Evolutionary conservation across 2,113 vertebrate species (phyloP).

Genomic region (Mormyrus lacerda): DNA sequence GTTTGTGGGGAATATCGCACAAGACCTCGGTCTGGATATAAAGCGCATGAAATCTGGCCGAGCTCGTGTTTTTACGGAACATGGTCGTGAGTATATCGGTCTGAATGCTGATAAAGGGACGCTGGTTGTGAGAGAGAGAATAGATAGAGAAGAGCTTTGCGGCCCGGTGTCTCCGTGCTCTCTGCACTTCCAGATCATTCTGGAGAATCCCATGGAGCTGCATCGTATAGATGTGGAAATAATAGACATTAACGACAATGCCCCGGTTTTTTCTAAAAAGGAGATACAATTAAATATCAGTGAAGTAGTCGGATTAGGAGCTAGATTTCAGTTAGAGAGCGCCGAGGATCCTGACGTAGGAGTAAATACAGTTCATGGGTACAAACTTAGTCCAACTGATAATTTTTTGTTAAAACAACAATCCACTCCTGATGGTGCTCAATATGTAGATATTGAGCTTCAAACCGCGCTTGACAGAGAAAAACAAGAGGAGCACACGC

Average conservation of each 20-base stretch:
- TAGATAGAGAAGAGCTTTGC: too few relatives aligned
- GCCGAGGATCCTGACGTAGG: background rate
- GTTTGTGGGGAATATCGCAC: conserved; percentile 27
- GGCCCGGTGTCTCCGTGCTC: too few relatives aligned
- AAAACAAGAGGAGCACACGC: background rate
- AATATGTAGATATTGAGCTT: background rate
- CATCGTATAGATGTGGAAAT: too few relatives aligned
- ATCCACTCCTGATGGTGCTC: background rate
- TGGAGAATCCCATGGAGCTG: too few relatives aligned
- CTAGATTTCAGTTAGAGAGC: background rate
- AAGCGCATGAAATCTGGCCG: too few relatives aligned
- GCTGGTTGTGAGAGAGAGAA: too few relatives aligned
- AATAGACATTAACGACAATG: background rate
- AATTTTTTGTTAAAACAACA: background rate
- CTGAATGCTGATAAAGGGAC: too few relatives aligned
- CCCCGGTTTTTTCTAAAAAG: background rate
- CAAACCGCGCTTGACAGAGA: background rate
- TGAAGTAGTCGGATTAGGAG: background rate
- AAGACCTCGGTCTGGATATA: conserved; percentile 7
- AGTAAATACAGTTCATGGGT: background rate
- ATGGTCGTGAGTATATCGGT: too few relatives aligned
- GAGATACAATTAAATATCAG: background rate
- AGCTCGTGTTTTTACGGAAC: too few relatives aligned
- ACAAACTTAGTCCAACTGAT: background rate
- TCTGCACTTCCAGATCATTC: too few relatives aligned